Percentiles rank a stretch among this genome's conserved stretches.
Evolutionary conservation across 2,888 invertebrate genomes (phyloP).

Genomic region (Ganaspis brasiliensis): DNA sequence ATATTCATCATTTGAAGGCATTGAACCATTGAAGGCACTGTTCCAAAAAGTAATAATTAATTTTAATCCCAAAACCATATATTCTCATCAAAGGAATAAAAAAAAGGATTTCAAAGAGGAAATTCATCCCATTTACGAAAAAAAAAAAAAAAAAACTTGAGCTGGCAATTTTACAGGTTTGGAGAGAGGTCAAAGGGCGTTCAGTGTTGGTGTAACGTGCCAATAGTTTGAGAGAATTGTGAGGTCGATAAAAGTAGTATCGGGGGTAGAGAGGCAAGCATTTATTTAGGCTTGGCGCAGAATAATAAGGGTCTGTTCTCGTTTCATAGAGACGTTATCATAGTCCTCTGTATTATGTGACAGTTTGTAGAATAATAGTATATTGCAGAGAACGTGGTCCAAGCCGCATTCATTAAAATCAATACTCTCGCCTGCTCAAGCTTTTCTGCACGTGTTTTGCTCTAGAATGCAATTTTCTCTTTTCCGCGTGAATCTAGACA

Average conservation of each 20-base stretch:
- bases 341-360: neutral
- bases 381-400: slow-evolving; percentile 26
- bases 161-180: neutral
- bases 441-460: slow-evolving; percentile 35
- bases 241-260: slow-evolving; percentile 22
- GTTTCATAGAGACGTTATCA: neutral
- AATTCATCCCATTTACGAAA: neutral
- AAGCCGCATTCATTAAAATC: slow-evolving; percentile 72
- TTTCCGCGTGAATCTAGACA: slow-evolving; percentile 28
- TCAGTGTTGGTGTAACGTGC: slow-evolving; percentile 16
- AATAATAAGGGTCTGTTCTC: slow-evolving; percentile 21
- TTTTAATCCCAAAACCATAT: too few species aligned
- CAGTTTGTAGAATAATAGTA: slow-evolving; percentile 8
- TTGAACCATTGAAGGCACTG: too few species aligned
- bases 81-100: neutral
- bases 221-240: slow-evolving; percentile 26
- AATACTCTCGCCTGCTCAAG: slow-evolving; percentile 61
- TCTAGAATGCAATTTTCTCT: slow-evolving; percentile 2
- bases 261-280: slow-evolving; percentile 1
- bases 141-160: neutral
- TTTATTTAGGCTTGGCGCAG: slow-evolving; percentile 4
- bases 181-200: slow-evolving; percentile 20
- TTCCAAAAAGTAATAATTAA: too few species aligned
- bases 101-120: neutral
- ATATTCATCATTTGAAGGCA: too few species aligned